Conservation (phyloP, 2,113 vertebrate species). For the Bubo blakistoni region DNA sequence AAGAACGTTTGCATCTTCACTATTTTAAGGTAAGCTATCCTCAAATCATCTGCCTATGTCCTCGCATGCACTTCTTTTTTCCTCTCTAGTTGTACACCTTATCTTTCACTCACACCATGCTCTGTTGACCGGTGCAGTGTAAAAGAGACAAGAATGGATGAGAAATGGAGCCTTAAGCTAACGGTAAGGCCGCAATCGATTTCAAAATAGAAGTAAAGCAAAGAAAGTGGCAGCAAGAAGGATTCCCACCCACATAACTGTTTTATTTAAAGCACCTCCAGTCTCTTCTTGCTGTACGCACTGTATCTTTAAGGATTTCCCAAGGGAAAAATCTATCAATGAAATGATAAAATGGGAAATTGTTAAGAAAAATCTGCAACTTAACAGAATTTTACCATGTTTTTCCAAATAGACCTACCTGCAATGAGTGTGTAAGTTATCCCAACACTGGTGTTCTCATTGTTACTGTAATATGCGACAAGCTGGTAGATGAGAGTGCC, state of each 20-base stretch:
- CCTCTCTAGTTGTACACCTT: not conserved
- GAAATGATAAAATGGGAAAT: not conserved
- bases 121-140: not conserved
- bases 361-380: not conserved
- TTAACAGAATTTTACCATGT: not conserved
- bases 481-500: slow-evolving; percentile 79
- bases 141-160: accelerated
- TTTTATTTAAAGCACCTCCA: not conserved
- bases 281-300: not conserved
- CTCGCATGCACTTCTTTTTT: not conserved
- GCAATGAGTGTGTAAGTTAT: slow-evolving; percentile 78
- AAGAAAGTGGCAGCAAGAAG: not conserved
- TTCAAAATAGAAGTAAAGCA: not conserved
- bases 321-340: not conserved
- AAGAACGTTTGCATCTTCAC: not conserved
- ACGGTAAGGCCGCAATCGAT: not conserved
- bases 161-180: not conserved
- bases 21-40: not conserved
- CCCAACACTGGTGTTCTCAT: slow-evolving; percentile 41
- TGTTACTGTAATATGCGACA: slow-evolving; percentile 26
- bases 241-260: not conserved
- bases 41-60: not conserved
- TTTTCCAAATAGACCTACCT: slow-evolving; percentile 60
- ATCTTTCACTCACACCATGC: not conserved
- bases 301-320: not conserved